Evolutionary conservation across 2,113 vertebrate species (phyloP).

Genomic region (Cyanistes caeruleus): DNA sequence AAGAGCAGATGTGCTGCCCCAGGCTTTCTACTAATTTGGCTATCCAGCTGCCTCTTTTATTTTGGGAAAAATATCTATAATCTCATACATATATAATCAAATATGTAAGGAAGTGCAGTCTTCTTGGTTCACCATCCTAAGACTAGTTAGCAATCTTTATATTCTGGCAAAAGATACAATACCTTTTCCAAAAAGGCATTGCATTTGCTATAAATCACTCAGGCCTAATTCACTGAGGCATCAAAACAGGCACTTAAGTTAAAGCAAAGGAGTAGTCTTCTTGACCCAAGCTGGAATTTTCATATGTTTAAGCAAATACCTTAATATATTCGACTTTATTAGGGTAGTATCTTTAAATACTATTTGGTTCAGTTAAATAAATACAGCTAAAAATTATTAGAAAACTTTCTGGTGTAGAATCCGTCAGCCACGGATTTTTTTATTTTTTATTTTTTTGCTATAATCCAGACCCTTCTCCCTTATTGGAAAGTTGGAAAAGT

Average conservation of each 20-base stretch:
- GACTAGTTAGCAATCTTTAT: neutral
- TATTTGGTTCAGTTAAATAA: neutral
- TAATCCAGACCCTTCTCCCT: neutral
- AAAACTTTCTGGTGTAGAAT: neutral
- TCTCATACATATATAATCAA: neutral
- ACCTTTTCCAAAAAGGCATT: neutral
- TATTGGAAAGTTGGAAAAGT: neutral
- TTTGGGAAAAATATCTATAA: neutral
- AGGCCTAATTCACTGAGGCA: neutral
- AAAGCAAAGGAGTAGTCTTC: neutral
- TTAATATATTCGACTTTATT: neutral
- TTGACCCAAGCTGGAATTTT: neutral
- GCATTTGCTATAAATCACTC: neutral
- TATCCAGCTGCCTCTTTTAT: neutral
- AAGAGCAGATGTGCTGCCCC: constrained; percentile 33
- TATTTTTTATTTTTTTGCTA: neutral
- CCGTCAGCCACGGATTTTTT: neutral
- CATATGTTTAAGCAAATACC: neutral
- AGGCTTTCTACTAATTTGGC: constrained; percentile 17
- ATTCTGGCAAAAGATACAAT: neutral
- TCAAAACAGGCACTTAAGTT: neutral
- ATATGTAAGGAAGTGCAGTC: neutral
- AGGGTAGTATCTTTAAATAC: neutral
- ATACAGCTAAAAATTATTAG: neutral
- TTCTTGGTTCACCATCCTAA: neutral